These are phyloP conservation scores for Molanna angustata DNA, from an alignment of 2,888 invertebrate genomes.

Conservation along the genomic window DNA sequence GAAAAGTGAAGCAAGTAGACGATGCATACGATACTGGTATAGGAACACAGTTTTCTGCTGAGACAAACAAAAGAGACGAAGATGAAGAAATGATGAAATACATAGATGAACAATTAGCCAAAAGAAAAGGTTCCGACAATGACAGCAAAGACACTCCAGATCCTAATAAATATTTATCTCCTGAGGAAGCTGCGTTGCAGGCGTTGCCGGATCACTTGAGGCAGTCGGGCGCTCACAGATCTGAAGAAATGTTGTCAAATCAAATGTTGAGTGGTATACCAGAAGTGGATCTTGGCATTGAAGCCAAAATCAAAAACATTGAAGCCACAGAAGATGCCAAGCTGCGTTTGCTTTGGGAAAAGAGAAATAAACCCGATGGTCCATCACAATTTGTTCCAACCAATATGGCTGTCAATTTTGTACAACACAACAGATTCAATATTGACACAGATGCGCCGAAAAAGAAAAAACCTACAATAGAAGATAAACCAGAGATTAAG, in stretches of 20 bases:
- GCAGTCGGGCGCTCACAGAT: slow-evolving; percentile 79
- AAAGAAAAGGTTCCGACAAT: slow-evolving; percentile 69
- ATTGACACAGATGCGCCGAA: slow-evolving; percentile 70
- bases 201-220: slow-evolving; percentile 88
- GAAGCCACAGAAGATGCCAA: slow-evolving; percentile 99
- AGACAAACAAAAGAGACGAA: slow-evolving; percentile 96
- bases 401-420: slow-evolving; percentile 98
- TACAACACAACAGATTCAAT: slow-evolving; percentile 95
- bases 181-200: slow-evolving; percentile 86
- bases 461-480: slow-evolving; percentile 55
- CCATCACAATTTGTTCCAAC: slow-evolving; percentile 96
- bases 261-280: slow-evolving; percentile 99
- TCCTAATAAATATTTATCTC: slow-evolving; percentile 67
- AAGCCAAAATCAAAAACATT: slow-evolving; percentile 97
- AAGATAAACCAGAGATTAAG: slow-evolving; percentile 49
- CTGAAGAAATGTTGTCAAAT: slow-evolving; percentile 99
- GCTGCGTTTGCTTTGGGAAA: slow-evolving; percentile 83
- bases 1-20: slow-evolving; percentile 77
- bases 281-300: slow-evolving; percentile 98
- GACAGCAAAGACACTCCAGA: slow-evolving; percentile 49
- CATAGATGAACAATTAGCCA: slow-evolving; percentile 74
- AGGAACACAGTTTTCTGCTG: slow-evolving; percentile 96
- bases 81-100: slow-evolving; percentile 97
- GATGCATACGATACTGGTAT: slow-evolving; percentile 93
- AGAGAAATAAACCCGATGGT: slow-evolving; percentile 87